Conservation (phyloP, 2,888 invertebrate genomes). For the Harpalus rubripes region DNA sequence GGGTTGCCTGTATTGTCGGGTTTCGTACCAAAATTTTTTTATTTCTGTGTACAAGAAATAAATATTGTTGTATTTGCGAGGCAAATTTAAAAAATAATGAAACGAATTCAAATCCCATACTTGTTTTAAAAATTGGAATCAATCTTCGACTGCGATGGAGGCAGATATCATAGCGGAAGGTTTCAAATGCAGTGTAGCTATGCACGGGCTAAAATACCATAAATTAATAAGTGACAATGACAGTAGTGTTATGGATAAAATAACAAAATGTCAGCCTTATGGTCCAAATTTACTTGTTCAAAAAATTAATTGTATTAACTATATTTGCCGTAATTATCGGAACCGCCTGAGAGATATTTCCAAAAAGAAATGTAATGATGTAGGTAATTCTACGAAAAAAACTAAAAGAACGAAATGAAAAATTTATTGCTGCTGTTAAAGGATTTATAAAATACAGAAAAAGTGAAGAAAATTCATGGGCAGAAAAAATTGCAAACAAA, state of each 20-base stretch:
- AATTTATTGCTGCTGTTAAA: neutral
- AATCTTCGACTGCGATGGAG: slow-evolving; percentile 60
- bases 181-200: slow-evolving; percentile 47
- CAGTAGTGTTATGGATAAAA: too few relatives aligned
- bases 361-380: slow-evolving; percentile 27
- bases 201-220: slow-evolving; percentile 50
- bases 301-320: slow-evolving; percentile 60
- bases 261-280: slow-evolving; percentile 12
- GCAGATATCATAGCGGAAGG: slow-evolving; percentile 59
- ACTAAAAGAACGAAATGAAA: neutral
- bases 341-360: slow-evolving; percentile 8
- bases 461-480: neutral
- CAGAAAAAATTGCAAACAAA: neutral
- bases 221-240: slow-evolving; percentile 59
- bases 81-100: too few relatives aligned
- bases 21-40: too few relatives aligned
- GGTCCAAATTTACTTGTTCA: neutral
- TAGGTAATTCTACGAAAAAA: slow-evolving; percentile 14
- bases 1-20: too few relatives aligned
- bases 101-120: neutral
- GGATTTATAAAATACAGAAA: neutral
- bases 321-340: slow-evolving; percentile 45
- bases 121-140: slow-evolving; percentile 59
- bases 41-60: slow-evolving; percentile 52
- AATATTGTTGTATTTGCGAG: slow-evolving; percentile 46